A percentile compares a stretch with the other conserved stretches of the same genome.
phyloP scores from a whole-genome alignment of 2,888 invertebrate genomes.

The Bhutanitis thaidina region DNA sequence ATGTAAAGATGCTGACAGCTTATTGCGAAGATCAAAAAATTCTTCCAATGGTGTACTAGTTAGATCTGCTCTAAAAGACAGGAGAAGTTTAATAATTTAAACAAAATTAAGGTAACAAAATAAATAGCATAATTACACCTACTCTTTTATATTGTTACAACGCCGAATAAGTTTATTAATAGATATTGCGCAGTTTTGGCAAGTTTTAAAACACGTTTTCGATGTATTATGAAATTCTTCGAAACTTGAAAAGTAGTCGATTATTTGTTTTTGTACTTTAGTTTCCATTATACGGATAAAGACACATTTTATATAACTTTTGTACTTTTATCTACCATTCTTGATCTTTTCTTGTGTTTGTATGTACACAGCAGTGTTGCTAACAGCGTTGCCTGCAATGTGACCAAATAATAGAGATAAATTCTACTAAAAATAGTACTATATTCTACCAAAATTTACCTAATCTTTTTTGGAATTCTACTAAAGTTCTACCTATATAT shows the following conservation, averaged over 20 bases:
- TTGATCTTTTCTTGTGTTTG: too few species aligned
- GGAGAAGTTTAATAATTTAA: conserved; percentile 15
- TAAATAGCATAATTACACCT: conserved; percentile 35
- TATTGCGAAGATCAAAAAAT: conserved; percentile 60
- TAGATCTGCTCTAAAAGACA: conserved; percentile 65
- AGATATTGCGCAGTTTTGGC: conserved; percentile 70
- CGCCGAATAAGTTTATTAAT: conserved; percentile 76
- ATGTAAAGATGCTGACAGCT: conserved; percentile 57
- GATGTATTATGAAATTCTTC: conserved; percentile 68
- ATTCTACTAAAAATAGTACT: too few species aligned
- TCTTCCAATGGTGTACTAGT: conserved; percentile 61
- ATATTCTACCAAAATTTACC: too few species aligned
- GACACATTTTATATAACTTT: conserved; percentile 25
- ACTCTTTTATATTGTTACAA: conserved; percentile 71
- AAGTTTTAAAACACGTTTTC: conserved; percentile 70
- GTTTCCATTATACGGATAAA: conserved; percentile 61
- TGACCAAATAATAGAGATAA: too few species aligned
- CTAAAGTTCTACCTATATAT: too few species aligned
- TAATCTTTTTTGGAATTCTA: too few species aligned
- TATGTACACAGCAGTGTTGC: too few species aligned
- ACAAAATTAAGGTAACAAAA: background rate
- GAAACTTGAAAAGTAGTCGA: conserved; percentile 74
- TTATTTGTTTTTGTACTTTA: conserved; percentile 73
- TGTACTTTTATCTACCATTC: too few species aligned
- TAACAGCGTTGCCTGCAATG: too few species aligned